A percentile compares a stretch with the other conserved stretches of the same genome.
Conservation (phyloP, 2,888 invertebrate genomes). For the Drosophila meridiana region DNA sequence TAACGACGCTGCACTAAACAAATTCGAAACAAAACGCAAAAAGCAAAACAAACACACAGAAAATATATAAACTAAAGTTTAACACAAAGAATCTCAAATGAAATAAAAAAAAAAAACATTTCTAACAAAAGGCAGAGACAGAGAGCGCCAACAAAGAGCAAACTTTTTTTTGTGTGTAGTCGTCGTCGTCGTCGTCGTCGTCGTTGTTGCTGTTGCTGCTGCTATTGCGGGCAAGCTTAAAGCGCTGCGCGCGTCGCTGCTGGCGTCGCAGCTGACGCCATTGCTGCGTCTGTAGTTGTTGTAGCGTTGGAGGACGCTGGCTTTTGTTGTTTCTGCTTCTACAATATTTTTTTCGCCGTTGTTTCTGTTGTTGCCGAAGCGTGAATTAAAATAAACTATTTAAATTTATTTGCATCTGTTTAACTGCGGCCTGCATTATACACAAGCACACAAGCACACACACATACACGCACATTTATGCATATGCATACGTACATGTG, state of each 20-base stretch:
- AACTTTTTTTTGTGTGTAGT: conserved; percentile 41
- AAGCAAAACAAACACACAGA: conserved; percentile 39
- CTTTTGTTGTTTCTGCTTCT: conserved; percentile 59
- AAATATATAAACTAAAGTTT: conserved; percentile 32
- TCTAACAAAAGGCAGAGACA: conserved; percentile 62
- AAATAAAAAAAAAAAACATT: conserved; percentile 39
- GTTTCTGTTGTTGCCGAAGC: conserved; percentile 73
- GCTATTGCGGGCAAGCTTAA: conserved; percentile 55
- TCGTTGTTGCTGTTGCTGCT: conserved; percentile 24
- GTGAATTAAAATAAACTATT: conserved; percentile 82
- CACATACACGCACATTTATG: conserved; percentile 31
- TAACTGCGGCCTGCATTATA: conserved; percentile 79
- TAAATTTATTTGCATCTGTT: conserved; percentile 81
- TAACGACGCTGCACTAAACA: conserved; percentile 80
- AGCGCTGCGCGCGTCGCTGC: conserved; percentile 56
- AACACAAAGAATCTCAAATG: conserved; percentile 58
- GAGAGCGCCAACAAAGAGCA: conserved; percentile 62
- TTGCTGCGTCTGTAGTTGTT: conserved; percentile 41
- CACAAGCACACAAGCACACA: conserved; percentile 34
- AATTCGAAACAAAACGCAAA: conserved; percentile 66
- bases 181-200: conserved; percentile 15
- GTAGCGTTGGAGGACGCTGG: conserved; percentile 56
- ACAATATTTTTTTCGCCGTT: conserved; percentile 29
- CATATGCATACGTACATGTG: conserved; percentile 28
- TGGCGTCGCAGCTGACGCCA: conserved; percentile 55